Percentiles rank a stretch among this genome's conserved stretches.
Evolutionary conservation across 2,888 invertebrate genomes (phyloP).

Genomic region (Andrena praecox): DNA sequence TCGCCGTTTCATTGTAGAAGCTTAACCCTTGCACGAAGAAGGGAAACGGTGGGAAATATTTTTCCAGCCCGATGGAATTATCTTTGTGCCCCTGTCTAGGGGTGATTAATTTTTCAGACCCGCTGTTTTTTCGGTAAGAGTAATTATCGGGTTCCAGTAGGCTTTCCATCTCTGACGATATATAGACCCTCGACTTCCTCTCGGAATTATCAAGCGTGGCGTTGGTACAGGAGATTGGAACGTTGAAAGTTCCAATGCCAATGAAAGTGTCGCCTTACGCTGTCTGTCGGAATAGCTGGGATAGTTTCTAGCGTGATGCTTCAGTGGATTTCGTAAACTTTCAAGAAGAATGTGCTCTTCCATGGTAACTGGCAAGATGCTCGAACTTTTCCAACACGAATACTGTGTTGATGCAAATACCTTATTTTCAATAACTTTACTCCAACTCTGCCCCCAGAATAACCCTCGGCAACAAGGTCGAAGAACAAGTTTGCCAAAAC

Average conservation of each 20-base stretch:
- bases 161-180: constrained; percentile 1
- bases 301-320: neutral
- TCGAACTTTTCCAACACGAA: neutral
- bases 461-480: no score
- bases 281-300: neutral
- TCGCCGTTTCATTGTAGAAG: constrained; percentile 64
- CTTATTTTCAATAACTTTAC: no score
- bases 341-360: neutral
- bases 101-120: constrained; percentile 76
- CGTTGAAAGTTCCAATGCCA: constrained; percentile 1
- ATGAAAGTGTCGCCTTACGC: neutral
- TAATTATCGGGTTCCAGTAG: constrained; percentile 21
- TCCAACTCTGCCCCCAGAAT: no score
- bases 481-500: no score
- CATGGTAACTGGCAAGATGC: neutral
- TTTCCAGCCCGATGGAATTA: constrained; percentile 75
- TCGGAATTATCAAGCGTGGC: neutral
- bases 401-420: no score
- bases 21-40: constrained; percentile 33
- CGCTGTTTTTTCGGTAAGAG: constrained; percentile 17
- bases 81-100: constrained; percentile 68
- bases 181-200: constrained; percentile 1
- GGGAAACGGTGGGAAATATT: constrained; percentile 76
- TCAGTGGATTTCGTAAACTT: neutral
- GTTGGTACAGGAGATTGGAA: neutral